Evolutionary conservation across 2,113 vertebrate species (phyloP).

Genomic region (Perccottus glenii): DNA sequence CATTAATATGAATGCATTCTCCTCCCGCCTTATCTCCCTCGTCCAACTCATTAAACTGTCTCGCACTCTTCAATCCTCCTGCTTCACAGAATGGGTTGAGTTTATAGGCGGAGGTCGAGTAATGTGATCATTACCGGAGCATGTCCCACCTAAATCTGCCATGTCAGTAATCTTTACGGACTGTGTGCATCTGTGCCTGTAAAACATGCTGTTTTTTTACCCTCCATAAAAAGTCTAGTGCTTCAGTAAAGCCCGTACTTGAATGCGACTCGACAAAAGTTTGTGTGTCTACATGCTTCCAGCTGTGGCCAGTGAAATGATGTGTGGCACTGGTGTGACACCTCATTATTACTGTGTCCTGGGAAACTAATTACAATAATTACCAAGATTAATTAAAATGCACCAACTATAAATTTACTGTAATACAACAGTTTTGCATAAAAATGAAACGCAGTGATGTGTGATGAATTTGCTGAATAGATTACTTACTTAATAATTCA

Average conservation of each 20-base stretch:
- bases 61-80: background rate
- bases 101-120: slow-evolving; percentile 21
- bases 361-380: slow-evolving; percentile 2
- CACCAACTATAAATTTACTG: background rate
- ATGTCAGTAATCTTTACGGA: slow-evolving; percentile 47
- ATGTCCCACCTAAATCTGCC: slow-evolving; percentile 33
- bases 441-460: background rate
- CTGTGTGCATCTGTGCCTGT: slow-evolving; percentile 36
- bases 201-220: slow-evolving; percentile 42
- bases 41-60: background rate
- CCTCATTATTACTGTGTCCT: slow-evolving; percentile 19
- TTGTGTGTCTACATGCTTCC: background rate
- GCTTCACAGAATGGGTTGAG: background rate
- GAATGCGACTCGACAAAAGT: background rate
- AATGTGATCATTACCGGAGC: slow-evolving; percentile 33
- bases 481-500: background rate
- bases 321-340: slow-evolving; percentile 18
- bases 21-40: background rate
- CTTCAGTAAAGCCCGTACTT: slow-evolving; percentile 21
- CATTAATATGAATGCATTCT: slow-evolving; percentile 13
- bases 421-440: background rate
- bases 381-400: background rate
- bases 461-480: background rate
- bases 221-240: slow-evolving; percentile 24
- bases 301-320: slow-evolving; percentile 23